These are phyloP conservation scores for Ateles fusciceps DNA, from an alignment of 2,797 vertebrate species.

Conservation along the genomic window DNA sequence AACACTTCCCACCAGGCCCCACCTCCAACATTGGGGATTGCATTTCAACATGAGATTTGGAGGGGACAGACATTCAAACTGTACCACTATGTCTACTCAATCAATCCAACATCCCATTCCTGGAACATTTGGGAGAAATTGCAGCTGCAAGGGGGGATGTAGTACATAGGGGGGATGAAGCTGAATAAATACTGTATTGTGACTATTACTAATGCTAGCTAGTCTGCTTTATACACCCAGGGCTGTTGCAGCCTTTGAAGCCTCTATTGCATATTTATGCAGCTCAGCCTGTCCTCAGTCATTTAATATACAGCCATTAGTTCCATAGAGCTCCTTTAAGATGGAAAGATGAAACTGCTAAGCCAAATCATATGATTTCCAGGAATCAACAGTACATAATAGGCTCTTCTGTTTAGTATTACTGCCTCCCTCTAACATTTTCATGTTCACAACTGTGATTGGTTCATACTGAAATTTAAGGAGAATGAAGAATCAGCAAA, in stretches of 20 bases:
- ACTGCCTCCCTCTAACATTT: background rate
- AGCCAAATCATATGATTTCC: background rate
- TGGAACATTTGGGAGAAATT: background rate
- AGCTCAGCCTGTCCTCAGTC: background rate
- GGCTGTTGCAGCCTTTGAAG: background rate
- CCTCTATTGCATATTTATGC: constrained; percentile 1
- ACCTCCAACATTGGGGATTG: background rate
- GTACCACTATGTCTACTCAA: background rate
- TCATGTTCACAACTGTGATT: background rate
- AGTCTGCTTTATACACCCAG: background rate
- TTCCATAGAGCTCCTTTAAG: background rate
- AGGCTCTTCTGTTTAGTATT: constrained; percentile 7
- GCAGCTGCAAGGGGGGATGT: background rate
- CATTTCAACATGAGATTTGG: background rate
- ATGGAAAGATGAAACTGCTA: background rate
- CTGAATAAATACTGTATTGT: background rate
- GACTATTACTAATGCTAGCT: background rate
- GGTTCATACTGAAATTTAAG: constrained; percentile 30
- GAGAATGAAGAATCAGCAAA: constrained; percentile 7
- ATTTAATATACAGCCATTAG: background rate
- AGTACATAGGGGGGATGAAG: background rate
- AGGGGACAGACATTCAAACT: background rate
- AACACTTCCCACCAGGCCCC: background rate
- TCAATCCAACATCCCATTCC: background rate
- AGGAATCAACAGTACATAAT: background rate